A percentile compares a stretch with the other conserved stretches of the same genome.
Evolutionary conservation across 2,797 vertebrate genomes (phyloP).

Genomic region (Schizopygopsis malacanthus): DNA sequence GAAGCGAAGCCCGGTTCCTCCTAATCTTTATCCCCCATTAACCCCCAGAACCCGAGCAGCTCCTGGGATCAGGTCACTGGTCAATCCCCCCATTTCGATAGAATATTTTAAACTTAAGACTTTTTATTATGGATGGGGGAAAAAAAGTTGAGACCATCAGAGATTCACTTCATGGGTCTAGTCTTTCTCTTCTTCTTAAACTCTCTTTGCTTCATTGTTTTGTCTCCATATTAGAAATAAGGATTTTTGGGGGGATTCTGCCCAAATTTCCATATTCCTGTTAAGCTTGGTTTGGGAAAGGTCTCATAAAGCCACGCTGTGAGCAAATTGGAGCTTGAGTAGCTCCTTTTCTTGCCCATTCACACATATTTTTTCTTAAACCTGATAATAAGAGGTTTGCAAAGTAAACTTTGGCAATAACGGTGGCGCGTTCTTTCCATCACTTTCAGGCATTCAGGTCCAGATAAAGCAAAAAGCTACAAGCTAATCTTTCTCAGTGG

Average conservation of each 20-base stretch:
- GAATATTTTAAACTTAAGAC: conserved; percentile 87
- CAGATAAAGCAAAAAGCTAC: conserved; percentile 30
- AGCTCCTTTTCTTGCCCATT: conserved; percentile 38
- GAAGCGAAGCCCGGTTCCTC: conserved; percentile 67
- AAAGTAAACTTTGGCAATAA: conserved; percentile 31
- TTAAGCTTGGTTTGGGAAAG: conserved; percentile 70
- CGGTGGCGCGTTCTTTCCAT: not conserved
- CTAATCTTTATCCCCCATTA: conserved; percentile 88
- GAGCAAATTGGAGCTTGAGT: conserved; percentile 72
- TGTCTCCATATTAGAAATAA: conserved; percentile 68
- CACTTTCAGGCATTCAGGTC: conserved; percentile 7
- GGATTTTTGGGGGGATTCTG: conserved; percentile 66
- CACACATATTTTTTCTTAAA: conserved; percentile 13
- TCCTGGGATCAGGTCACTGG: conserved; percentile 83
- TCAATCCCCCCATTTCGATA: conserved; percentile 82
- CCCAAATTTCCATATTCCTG: conserved; percentile 72
- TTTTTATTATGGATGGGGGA: conserved; percentile 57
- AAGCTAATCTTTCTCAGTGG: conserved; percentile 13
- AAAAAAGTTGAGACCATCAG: conserved; percentile 62
- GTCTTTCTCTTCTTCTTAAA: conserved; percentile 64
- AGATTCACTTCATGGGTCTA: conserved; percentile 76
- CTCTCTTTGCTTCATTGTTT: conserved; percentile 70
- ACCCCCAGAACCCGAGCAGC: conserved; percentile 78
- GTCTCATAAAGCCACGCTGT: conserved; percentile 65
- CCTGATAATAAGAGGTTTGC: conserved; percentile 39